Percentiles rank a stretch among this genome's conserved stretches.
Conservation (phyloP, 1,140 invertebrate genomes). For the Procambarus virginalis region DNA sequence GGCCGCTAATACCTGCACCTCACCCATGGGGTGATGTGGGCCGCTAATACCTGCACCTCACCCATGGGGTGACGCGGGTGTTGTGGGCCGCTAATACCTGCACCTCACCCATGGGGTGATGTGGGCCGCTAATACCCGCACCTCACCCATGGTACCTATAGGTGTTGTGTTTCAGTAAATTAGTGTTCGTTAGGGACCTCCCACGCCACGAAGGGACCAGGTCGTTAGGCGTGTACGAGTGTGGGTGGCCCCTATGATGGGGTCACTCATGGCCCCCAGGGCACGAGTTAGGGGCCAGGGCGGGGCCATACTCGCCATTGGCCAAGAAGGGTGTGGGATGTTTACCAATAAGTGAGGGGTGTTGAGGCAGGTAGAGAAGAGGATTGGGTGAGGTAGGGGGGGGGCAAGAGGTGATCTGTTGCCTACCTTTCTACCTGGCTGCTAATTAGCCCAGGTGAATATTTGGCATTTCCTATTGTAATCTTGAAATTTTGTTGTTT, state of each 20-base stretch:
- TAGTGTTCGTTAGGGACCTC: conserved; percentile 18
- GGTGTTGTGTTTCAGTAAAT: conserved; percentile 25
- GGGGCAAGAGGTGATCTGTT: neutral
- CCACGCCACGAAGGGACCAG: conserved; percentile 4
- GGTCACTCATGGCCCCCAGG: conserved; percentile 45
- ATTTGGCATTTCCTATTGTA: conserved; percentile 19
- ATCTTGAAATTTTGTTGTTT: neutral
- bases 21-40: too few relatives aligned
- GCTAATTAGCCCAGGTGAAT: conserved; percentile 38
- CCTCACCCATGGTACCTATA: neutral
- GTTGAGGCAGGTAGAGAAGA: conserved; percentile 15
- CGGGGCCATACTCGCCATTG: conserved; percentile 57
- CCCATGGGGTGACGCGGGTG: neutral
- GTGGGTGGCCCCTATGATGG: conserved; percentile 3
- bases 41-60: neutral
- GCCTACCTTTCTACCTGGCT: conserved; percentile 50
- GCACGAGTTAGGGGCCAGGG: conserved; percentile 21
- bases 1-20: too few relatives aligned
- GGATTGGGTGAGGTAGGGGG: neutral
- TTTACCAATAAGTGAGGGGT: conserved; percentile 62
- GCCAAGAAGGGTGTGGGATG: conserved; percentile 35
- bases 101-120: too few relatives aligned
- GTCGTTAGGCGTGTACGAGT: neutral
- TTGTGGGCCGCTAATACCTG: too few relatives aligned
- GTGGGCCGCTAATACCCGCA: neutral